Conservation (phyloP, 2,888 invertebrate genomes). For the Eretmocerus hayati region DNA sequence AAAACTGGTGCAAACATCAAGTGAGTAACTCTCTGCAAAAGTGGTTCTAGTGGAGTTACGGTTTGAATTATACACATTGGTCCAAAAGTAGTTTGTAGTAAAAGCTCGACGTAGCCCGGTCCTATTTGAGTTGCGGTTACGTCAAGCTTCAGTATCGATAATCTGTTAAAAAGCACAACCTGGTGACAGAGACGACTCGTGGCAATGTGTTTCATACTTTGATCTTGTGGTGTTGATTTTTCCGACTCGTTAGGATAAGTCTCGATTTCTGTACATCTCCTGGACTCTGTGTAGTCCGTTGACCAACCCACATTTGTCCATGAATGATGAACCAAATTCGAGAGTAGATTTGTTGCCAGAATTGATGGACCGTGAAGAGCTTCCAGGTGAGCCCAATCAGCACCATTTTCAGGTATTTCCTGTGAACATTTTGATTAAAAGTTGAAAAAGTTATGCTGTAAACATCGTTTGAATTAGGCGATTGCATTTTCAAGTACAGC, state of each 20-base stretch:
- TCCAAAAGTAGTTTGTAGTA: conserved; percentile 55
- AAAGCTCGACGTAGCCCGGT: conserved; percentile 70
- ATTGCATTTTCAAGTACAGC: too few species aligned
- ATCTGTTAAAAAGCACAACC: conserved; percentile 55
- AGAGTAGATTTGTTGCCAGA: conserved; percentile 21
- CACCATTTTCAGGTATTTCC: conserved; percentile 89
- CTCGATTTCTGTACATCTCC: background rate
- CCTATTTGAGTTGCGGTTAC: conserved; percentile 61
- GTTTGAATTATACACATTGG: conserved; percentile 63
- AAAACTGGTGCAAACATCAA: conserved; percentile 62
- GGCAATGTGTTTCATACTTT: conserved; percentile 55
- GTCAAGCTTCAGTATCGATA: conserved; percentile 53
- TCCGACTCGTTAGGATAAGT: background rate
- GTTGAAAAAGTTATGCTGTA: too few species aligned
- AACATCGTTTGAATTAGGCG: too few species aligned
- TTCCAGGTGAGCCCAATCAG: conserved; percentile 73
- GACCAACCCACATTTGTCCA: conserved; percentile 49
- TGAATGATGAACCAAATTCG: conserved; percentile 32
- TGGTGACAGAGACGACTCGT: conserved; percentile 58
- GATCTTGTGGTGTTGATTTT: background rate
- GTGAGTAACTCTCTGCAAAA: conserved; percentile 71
- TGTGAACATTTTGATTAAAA: too few species aligned
- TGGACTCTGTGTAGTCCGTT: conserved; percentile 40
- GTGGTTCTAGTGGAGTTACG: conserved; percentile 70
- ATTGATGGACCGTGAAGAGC: conserved; percentile 64